phyloP scores from a whole-genome alignment of 2,113 vertebrate species.

The Arothron firmamentum region DNA sequence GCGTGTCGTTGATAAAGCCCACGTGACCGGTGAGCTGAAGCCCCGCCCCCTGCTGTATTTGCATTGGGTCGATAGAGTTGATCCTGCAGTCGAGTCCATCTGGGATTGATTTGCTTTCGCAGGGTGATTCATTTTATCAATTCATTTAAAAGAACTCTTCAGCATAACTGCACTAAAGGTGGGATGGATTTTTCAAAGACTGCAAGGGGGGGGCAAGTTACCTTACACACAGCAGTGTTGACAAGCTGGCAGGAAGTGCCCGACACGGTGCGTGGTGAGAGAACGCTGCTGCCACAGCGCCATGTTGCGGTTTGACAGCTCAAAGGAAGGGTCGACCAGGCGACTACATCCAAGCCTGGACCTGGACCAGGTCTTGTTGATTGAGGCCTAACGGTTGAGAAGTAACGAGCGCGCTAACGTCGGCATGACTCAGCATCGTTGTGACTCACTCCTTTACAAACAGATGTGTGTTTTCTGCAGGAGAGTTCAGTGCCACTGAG shows the following conservation, averaged over 20 bases:
- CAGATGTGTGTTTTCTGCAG: slow-evolving; percentile 10
- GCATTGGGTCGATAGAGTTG: not conserved
- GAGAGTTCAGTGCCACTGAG: slow-evolving; percentile 12
- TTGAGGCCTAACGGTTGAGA: too few species aligned
- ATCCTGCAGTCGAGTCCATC: too few species aligned
- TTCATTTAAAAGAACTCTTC: too few species aligned
- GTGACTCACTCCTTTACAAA: slow-evolving; percentile 7
- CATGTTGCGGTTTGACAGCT: slow-evolving; percentile 20
- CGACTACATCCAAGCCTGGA: slow-evolving; percentile 18
- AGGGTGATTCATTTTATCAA: too few species aligned
- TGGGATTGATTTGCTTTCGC: too few species aligned
- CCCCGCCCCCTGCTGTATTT: slow-evolving; percentile 10
- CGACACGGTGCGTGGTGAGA: slow-evolving; percentile 38
- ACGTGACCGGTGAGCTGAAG: slow-evolving; percentile 15
- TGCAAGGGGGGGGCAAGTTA: slow-evolving; percentile 6
- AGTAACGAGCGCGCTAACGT: too few species aligned
- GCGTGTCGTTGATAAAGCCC: slow-evolving; percentile 8
- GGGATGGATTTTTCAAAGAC: not conserved
- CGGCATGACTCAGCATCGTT: not conserved
- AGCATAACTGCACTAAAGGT: slow-evolving; percentile 7
- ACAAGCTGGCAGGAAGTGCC: slow-evolving; percentile 48
- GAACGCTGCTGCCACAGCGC: slow-evolving; percentile 15
- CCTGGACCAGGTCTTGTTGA: too few species aligned
- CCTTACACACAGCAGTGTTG: slow-evolving; percentile 29
- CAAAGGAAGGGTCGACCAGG: slow-evolving; percentile 35